Evolutionary conservation across 2,888 invertebrate genomes (phyloP), one percentile per base, ranked within the genome.

Genomic region (Tinea pellionella): DNA sequence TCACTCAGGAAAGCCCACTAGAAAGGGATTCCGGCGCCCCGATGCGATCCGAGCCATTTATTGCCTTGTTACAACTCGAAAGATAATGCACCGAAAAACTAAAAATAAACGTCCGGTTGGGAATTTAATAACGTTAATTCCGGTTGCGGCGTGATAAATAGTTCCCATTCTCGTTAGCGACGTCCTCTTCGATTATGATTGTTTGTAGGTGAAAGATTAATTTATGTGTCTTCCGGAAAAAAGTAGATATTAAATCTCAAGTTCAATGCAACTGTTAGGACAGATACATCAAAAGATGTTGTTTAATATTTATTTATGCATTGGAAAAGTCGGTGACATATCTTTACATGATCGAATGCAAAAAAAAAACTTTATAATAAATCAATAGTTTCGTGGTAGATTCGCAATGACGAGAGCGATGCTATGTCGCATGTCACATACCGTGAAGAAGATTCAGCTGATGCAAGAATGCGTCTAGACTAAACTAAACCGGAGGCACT

Each of bases 151-250:
- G 59, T 61, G 61, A 63, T 56, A 32, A 79, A 78, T 77, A 74
- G 82, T 80, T 86, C 83, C 85, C 75, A 72, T 74, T 75, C 79
- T 79, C 80, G 75, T 83, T 83, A 83, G 74, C 30, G 57, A 32
- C 32, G 57, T 51, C 59, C 37, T 30, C 41, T 59, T 43, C 42
- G 58, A 61, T 61, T 61, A 61, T 61, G 53, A 42, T 32, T 24
- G 32, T 32, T n/a, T 32, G 2, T 57, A 57, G 32, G 57, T 57
- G 57, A 57, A 57, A 57, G 57, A 57, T 57, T 32, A 32, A 32
- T 57, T 57, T 57, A 19, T 1, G 32, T 32, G 57, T 57, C 57
- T 16, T 57, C 32, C 57, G 57, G 57, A 15, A 15, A 57, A 15
- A 32, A 57, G 53, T 53, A 18, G 11, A 53, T 53, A 24, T 53